Evolutionary conservation across 1,140 invertebrate species (phyloP).

Genomic region (Cyphomyrmex costatus): DNA sequence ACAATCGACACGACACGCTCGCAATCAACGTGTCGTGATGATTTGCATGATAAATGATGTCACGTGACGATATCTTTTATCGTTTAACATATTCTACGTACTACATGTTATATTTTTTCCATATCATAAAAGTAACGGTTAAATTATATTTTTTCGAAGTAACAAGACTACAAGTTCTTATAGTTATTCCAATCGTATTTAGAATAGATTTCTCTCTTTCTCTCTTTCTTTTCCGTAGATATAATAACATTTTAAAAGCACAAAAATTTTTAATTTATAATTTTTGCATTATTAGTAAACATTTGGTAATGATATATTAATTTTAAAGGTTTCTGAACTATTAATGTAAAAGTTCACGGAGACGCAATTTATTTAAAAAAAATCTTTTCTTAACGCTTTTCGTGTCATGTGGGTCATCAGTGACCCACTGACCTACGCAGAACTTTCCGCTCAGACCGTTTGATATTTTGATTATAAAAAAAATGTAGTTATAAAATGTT

Average conservation of each 20-base stretch:
- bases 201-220: background rate
- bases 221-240: too few species aligned
- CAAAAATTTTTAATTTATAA: background rate
- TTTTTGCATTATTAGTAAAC: background rate
- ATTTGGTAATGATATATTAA: background rate
- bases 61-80: slow-evolving; percentile 38
- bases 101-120: slow-evolving; percentile 25
- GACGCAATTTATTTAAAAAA: background rate
- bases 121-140: background rate
- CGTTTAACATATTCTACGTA: slow-evolving; percentile 5
- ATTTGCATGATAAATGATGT: slow-evolving; percentile 55
- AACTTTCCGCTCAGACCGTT: too few species aligned
- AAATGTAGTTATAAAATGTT: too few species aligned
- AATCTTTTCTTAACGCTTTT: background rate
- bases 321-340: background rate
- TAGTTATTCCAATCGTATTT: background rate
- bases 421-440: too few species aligned
- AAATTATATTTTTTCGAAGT: background rate
- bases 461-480: too few species aligned
- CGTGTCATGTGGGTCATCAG: too few species aligned
- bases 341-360: background rate
- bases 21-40: slow-evolving; percentile 44
- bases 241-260: background rate
- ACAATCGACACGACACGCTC: slow-evolving; percentile 47
- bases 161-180: background rate